Conservation (phyloP, 2,113 vertebrate species). For the Oreochromis aureus region DNA sequence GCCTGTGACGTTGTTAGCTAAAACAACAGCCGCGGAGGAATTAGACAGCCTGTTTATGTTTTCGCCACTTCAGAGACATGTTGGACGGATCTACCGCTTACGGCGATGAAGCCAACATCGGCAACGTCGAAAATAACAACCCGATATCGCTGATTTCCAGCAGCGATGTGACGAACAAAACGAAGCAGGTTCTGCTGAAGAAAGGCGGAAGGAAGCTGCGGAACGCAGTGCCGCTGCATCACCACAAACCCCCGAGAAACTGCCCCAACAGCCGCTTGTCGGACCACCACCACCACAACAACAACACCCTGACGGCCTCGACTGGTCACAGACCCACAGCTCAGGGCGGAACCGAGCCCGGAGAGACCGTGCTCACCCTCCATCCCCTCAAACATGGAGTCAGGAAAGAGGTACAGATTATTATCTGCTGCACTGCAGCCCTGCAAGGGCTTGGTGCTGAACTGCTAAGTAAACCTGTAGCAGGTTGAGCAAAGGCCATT, state of each 20-base stretch:
- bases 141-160: not conserved
- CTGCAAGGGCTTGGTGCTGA: not conserved
- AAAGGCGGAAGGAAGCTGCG: conserved; percentile 54
- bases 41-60: conserved; percentile 32
- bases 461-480: not conserved
- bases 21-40: not conserved
- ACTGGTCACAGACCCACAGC: not conserved
- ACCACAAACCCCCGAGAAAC: conserved; percentile 28
- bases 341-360: not conserved
- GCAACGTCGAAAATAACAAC: conserved; percentile 62
- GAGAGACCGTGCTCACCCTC: not conserved
- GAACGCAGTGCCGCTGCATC: conserved; percentile 1
- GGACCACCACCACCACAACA: conserved; percentile 65
- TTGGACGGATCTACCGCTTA: conserved; percentile 46
- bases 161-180: conserved; percentile 10
- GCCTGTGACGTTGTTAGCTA: conserved; percentile 26
- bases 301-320: not conserved
- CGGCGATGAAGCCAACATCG: conserved; percentile 30
- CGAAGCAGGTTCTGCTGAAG: conserved; percentile 49
- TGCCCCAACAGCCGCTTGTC: conserved; percentile 14
- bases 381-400: conserved; percentile 38
- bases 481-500: not conserved
- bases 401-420: conserved; percentile 52
- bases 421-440: not conserved
- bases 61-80: conserved; percentile 27